Evolutionary conservation across 2,797 vertebrate genomes (phyloP).

Genomic region (Sebastes baramenuke): DNA sequence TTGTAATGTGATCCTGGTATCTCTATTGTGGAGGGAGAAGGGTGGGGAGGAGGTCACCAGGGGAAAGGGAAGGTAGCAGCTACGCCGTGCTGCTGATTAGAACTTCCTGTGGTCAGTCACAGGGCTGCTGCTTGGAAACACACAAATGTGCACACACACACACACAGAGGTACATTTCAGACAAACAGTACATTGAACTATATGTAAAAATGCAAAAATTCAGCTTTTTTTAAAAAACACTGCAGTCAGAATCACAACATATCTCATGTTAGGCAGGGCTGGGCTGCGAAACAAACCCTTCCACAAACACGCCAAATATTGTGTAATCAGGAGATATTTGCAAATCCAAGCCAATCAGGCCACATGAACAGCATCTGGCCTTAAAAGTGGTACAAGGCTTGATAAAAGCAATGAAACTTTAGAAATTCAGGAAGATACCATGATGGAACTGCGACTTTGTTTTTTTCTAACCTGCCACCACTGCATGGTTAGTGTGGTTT

Average conservation of each 20-base stretch:
- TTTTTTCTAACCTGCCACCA: not conserved
- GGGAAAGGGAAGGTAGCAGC: slow-evolving; percentile 73
- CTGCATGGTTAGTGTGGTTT: not conserved
- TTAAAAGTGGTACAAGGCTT: not conserved
- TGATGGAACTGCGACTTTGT: not conserved
- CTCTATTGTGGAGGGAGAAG: slow-evolving; percentile 70
- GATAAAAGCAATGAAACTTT: not conserved
- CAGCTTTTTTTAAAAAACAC: not conserved
- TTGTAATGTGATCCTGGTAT: slow-evolving; percentile 77
- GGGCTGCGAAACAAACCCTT: not conserved
- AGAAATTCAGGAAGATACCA: not conserved
- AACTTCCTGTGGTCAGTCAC: slow-evolving; percentile 73
- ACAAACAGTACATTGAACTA: not conserved
- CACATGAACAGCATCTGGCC: not conserved
- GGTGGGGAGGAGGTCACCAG: slow-evolving; percentile 60
- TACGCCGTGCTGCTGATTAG: slow-evolving; percentile 69
- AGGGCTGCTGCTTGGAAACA: slow-evolving; percentile 32
- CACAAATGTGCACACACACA: not conserved
- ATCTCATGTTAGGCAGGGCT: not conserved
- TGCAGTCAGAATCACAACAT: not conserved
- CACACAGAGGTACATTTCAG: not conserved
- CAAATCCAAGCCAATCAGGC: not conserved
- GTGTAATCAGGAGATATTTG: not conserved
- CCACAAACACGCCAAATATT: not conserved
- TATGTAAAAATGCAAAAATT: not conserved